Base-by-base conservation (phyloP, 2,888 invertebrate genomes). In the Noctua janthe region DNA sequence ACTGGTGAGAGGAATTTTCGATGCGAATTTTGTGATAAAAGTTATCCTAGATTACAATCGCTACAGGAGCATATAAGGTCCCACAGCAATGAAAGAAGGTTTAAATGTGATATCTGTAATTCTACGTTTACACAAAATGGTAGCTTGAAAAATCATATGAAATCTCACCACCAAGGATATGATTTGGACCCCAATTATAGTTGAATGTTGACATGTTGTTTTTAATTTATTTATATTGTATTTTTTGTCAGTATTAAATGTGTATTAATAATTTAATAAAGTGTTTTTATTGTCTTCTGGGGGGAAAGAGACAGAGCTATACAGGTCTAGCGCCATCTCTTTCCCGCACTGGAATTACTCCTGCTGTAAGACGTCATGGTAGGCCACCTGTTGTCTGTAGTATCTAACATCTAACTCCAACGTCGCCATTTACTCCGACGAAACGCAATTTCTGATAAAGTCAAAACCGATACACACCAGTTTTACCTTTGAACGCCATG, bases 1-100 rank as follows among this genome's bases (percentile, higher is more conserved):
- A 97, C 97, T 0, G 96, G 97, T 0, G 97, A 97, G 43, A 95
- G 97, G 86, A 96, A 96, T 35, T 97, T 96, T 71, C 91, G 97
- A 1, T 97, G 98, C 84, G 96, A 97, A 35, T 95, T 96, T 70
- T 98, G 97, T 78, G 97, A 97, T 20, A 98, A 97, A 83, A 96
- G 96, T 11, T 98, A 97, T 81, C 97, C 97, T 0, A 94, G 97
- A 20, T 91, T 97, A 8, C 97, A 97, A 64, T 97, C 97, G 0
- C 83, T 98, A 23, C 97, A 97, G 2, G 97, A 97, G 10, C 98
- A 98, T 89, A 94, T 97, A 47, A 92, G 97, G 39, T 97, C 97
- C 0, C 97, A 97, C 79, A 94, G 90, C n/a, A 92, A 95, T 0
- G 97, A 97, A 54, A 94, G 97, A n/a, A 94, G 97, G 1, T 97